Conservation (phyloP, 2,888 invertebrate species). For the Patella caerulea region DNA sequence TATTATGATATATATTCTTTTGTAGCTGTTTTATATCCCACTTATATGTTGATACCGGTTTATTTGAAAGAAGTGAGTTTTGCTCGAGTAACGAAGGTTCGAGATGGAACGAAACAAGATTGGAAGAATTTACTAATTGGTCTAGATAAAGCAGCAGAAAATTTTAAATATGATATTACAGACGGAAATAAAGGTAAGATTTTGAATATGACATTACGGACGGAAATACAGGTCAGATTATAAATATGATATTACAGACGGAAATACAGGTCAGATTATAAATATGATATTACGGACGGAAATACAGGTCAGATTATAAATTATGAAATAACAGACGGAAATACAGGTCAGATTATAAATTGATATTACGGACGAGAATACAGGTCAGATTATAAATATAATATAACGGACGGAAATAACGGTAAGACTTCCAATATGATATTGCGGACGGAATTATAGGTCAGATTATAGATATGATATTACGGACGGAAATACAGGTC, state of each 20-base stretch:
- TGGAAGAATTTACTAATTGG: neutral
- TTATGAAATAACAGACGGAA: no score
- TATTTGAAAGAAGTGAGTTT: neutral
- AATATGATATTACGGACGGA: neutral
- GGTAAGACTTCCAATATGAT: neutral
- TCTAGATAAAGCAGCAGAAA: neutral
- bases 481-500: neutral
- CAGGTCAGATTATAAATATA: neutral
- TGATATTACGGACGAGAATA: no score
- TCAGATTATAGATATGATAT: neutral
- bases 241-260: neutral
- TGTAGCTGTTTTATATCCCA: no score
- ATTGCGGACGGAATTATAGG: neutral
- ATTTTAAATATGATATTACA: neutral
- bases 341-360: no score
- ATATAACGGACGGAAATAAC: neutral
- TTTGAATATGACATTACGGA: neutral
- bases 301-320: neutral
- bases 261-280: neutral
- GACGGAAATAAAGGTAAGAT: neutral
- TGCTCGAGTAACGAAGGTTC: neutral
- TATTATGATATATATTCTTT: no score
- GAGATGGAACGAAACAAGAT: neutral
- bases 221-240: neutral
- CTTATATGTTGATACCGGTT: neutral